Evolutionary conservation across 2,888 invertebrate genomes (phyloP).

Genomic region (Macropis europaea): DNA sequence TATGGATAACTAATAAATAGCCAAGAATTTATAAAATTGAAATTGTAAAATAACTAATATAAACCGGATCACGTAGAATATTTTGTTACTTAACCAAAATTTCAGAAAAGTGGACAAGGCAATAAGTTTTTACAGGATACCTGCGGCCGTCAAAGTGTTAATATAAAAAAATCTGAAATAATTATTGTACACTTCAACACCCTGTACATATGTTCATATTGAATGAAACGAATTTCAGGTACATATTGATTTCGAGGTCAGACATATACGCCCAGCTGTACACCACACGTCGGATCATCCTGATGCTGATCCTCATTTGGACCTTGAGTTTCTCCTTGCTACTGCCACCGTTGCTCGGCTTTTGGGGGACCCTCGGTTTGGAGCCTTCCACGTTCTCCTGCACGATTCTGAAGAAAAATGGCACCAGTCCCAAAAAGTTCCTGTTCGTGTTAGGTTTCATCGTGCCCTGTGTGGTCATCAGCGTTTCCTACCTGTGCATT

Average conservation of each 20-base stretch:
- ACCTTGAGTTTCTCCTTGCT: slow-evolving; percentile 83
- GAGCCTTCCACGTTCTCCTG: slow-evolving; percentile 92
- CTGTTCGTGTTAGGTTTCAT: slow-evolving; percentile 91
- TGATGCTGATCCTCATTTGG: slow-evolving; percentile 92
- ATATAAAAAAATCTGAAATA: too few relatives aligned
- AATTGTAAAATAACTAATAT: too few relatives aligned
- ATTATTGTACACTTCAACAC: too few relatives aligned
- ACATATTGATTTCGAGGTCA: slow-evolving; percentile 91
- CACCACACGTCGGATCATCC: slow-evolving; percentile 85
- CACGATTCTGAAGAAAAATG: slow-evolving; percentile 90
- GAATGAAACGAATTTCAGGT: slow-evolving; percentile 83
- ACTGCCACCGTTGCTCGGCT: slow-evolving; percentile 89
- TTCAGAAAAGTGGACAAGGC: too few relatives aligned
- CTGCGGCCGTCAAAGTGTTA: too few relatives aligned
- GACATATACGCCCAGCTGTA: slow-evolving; percentile 90
- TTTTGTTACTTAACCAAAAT: too few relatives aligned
- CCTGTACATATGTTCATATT: too few relatives aligned
- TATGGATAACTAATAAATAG: too few relatives aligned
- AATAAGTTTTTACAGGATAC: too few relatives aligned
- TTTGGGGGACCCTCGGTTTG: slow-evolving; percentile 92
- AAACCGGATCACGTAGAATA: too few relatives aligned
- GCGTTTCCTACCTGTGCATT: slow-evolving; percentile 92
- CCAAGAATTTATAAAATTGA: too few relatives aligned
- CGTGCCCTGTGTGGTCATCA: slow-evolving; percentile 91
- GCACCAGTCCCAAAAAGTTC: slow-evolving; percentile 90